Conservation (phyloP, 1,140 invertebrate species). For the Megalonaias nervosa region DNA sequence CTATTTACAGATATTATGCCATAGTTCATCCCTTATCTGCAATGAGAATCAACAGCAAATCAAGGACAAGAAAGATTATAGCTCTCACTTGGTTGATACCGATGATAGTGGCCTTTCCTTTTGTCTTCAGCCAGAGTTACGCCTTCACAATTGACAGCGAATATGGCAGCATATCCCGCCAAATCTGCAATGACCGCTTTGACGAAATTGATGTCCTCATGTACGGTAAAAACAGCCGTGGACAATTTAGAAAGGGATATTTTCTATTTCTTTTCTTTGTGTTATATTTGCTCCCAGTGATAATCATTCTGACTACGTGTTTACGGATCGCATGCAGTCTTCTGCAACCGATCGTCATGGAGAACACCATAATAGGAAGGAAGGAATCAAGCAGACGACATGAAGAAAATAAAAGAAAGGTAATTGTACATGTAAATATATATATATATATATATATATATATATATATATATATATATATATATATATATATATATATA, state of each 20-base stretch:
- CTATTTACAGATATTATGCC: constrained; percentile 72
- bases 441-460: background rate
- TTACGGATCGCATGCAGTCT: constrained; percentile 70
- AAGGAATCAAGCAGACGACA: constrained; percentile 50
- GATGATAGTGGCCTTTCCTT: constrained; percentile 68
- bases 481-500: too few relatives aligned
- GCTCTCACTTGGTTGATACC: constrained; percentile 70
- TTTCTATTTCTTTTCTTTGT: constrained; percentile 72
- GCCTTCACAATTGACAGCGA: constrained; percentile 63
- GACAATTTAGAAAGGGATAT: constrained; percentile 68
- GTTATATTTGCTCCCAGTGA: constrained; percentile 71
- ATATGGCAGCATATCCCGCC: constrained; percentile 64
- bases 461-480: too few relatives aligned
- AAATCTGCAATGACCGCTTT: constrained; percentile 69
- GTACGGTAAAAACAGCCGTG: constrained; percentile 40
- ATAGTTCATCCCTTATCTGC: constrained; percentile 73
- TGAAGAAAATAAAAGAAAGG: constrained; percentile 66
- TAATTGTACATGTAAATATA: constrained; percentile 10
- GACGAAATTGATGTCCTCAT: constrained; percentile 59
- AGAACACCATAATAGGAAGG: constrained; percentile 38
- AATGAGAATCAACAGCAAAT: constrained; percentile 69
- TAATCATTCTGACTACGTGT: constrained; percentile 71
- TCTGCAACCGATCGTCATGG: constrained; percentile 56
- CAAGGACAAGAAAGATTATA: constrained; percentile 69
- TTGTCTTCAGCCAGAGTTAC: constrained; percentile 59